Base-by-base conservation (phyloP, 2,797 vertebrate species). In the Atherinosoma microstoma region DNA sequence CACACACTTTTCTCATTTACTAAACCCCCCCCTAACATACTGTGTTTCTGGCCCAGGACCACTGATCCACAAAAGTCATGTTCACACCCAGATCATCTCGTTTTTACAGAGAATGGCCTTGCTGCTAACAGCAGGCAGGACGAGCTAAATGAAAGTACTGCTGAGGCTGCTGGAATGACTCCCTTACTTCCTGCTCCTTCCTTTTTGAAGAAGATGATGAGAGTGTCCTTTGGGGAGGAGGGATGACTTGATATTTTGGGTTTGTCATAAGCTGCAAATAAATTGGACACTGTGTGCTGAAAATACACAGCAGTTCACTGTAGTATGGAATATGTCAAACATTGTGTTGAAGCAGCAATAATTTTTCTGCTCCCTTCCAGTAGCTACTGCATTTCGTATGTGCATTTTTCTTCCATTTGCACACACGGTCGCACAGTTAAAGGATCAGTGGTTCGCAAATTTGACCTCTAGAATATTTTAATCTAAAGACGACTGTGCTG, bases 191-290 rank as follows among this genome's bases (percentile, higher is more conserved):
- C 5, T 32, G 8, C 18, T 10, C 7, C 59, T 18, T 45, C 6
- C 54, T 66, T 57, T 24, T 53, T 27, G 35, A 72, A 45, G 58
- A 81, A 72, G 64, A 66, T 58, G 45, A n/a, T 45, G 74, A 64
- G 51, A 49, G 61, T 57, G 64, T 86, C 79, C 80, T 74, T 64
- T 70, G 16, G 53, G 73, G 63, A 75, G 80, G 88, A 87, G 81
- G 80, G 82, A 89, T 91, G 88, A 93, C 74, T 84, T 82, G 67
- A 87, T 73, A 47, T 77, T 92, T 90, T 76, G 75, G 61, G 74
- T 84, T 91, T 80, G 70, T 80, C 61, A 78, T 67, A 82, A 90
- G 83, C 83, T 73, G 70, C 76, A 82, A 73, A 80, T 87, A 88
- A 89, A 87, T 81, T 74, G 78, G 62, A 73, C 67, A 40, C 53